Evolutionary conservation across 2,797 vertebrate genomes (phyloP), one percentile per base, ranked within the genome.

Genomic region (Nyctalus aviator): DNA sequence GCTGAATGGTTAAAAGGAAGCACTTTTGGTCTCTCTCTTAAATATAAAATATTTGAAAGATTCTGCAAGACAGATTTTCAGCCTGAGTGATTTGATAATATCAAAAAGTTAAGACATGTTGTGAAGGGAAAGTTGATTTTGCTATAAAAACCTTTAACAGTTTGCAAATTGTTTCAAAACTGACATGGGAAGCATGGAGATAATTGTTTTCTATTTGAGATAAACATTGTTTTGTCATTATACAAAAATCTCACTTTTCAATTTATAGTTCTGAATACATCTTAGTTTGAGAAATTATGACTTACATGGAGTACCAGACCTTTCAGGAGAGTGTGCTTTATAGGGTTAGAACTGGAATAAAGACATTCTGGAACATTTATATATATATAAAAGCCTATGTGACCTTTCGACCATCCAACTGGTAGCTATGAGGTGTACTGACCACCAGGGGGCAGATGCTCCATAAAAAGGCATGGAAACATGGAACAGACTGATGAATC

Each of bases 11-110:
- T 84, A 41, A 57, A 91, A 48, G 12, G 64, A 72, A 30, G 13
- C 0, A 3, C 10, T 30, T 93, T 37, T 32, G 8, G 20, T 92
- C n/a, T 88, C 37, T 68, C 32, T 37, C 14, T 35, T 75, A 89
- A 94, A 55, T 72, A 76, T 37, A 59, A 48, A 64, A 14, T 73
- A 69, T 84, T 90, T 94, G 37, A 91, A 79, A 66, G 27, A 69
- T 53, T 48, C 35, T 55, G 3, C 5, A 57, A 64, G 55, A 30
- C 13, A 84, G 71, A 90, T 73, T 55, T 48, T 66, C 21, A 71
- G 69, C 93, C 44, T 2, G 44, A 41, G 6, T 64, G 50, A 88
- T 27, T 76, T 83, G 35, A 25, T 69, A 55, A 13, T 12, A 64
- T 53, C 30, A 55, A 82, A 78, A 93, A 32, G 4, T 23, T 93